Conservation (phyloP, 1,140 invertebrate genomes). For the Pseudomyrmex sp. region DNA sequence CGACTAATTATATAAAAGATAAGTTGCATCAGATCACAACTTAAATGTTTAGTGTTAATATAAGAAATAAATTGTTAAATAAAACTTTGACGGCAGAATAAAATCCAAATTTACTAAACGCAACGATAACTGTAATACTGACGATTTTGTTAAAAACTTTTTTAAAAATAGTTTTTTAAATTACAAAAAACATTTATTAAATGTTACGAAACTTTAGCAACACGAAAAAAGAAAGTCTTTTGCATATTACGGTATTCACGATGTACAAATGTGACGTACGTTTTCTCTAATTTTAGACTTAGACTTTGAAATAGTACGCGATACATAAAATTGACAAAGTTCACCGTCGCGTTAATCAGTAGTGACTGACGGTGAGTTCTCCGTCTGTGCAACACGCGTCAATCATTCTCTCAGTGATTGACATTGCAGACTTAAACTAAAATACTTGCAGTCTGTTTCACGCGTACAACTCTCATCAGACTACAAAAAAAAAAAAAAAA, state of each 20-base stretch:
- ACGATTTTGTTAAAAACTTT: no score
- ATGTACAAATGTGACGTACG: not conserved
- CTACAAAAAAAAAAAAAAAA: not conserved
- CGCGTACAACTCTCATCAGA: not conserved
- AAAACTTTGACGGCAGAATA: no score
- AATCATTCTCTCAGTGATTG: slow-evolving; percentile 10
- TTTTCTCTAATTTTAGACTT: slow-evolving; percentile 5
- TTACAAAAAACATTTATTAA: not conserved
- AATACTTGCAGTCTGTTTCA: slow-evolving; percentile 5
- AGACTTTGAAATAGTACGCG: not conserved
- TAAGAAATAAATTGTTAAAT: no score
- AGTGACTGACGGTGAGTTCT: not conserved
- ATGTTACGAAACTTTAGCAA: not conserved
- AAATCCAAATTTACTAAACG: no score
- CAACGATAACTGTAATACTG: no score
- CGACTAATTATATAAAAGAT: no score
- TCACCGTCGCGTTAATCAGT: slow-evolving; percentile 15
- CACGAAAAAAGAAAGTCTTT: not conserved
- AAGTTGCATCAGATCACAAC: no score
- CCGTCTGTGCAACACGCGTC: not conserved
- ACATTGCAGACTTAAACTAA: slow-evolving; percentile 18
- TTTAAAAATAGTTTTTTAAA: no score
- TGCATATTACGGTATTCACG: not conserved
- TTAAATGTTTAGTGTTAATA: no score
- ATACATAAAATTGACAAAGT: slow-evolving; percentile 9